Evolutionary conservation across 2,797 vertebrate species (phyloP).

Genomic region (Balearica regulorum): DNA sequence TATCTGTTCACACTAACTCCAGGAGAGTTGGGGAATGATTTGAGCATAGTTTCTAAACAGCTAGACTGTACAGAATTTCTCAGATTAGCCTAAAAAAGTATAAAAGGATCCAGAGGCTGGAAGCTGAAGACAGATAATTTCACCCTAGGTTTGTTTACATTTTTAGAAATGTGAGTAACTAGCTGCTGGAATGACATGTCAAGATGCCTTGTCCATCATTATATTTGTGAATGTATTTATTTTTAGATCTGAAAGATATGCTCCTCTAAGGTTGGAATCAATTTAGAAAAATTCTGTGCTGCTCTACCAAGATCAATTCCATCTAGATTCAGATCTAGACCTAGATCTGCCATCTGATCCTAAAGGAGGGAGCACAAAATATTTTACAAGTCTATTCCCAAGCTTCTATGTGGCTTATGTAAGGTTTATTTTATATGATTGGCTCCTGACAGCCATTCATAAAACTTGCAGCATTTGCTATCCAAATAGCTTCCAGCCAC

Average conservation of each 20-base stretch:
- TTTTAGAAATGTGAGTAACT: neutral
- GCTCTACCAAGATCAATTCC: neutral
- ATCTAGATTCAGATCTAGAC: neutral
- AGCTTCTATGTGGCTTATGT: conserved; percentile 6
- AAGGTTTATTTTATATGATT: conserved; percentile 35
- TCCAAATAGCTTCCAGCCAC: conserved; percentile 42
- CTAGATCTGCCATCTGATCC: neutral
- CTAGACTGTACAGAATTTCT: neutral
- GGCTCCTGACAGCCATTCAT: conserved; percentile 58
- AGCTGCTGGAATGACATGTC: neutral
- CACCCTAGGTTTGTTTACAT: neutral
- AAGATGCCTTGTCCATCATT: neutral
- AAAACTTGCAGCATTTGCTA: conserved; percentile 57
- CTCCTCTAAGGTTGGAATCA: neutral
- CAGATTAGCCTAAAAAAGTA: neutral
- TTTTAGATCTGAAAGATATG: neutral
- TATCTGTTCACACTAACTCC: neutral
- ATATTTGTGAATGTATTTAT: neutral
- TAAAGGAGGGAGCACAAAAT: neutral
- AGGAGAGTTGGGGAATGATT: neutral
- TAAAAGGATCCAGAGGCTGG: neutral
- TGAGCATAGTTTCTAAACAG: neutral
- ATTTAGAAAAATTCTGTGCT: neutral
- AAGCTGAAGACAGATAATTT: neutral
- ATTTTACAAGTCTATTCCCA: neutral